Evolutionary conservation across 2,113 vertebrate genomes (phyloP).

Genomic region (Coregonus clupeaformis): DNA sequence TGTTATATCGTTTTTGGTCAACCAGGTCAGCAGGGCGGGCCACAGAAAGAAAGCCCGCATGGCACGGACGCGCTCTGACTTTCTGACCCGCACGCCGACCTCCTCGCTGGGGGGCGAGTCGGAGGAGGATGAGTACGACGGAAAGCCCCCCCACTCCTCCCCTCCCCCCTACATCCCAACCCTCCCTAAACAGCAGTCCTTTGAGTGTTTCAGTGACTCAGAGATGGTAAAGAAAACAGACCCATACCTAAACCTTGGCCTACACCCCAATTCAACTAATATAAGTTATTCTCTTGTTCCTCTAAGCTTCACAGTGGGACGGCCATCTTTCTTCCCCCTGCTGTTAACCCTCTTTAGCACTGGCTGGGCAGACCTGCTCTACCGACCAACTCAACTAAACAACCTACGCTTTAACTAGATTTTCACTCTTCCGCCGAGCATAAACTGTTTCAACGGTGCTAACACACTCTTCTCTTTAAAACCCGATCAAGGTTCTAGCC

Average conservation of each 20-base stretch:
- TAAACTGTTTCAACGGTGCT: neutral
- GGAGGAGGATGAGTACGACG: conserved; percentile 91
- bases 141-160: conserved; percentile 78
- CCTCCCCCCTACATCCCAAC: conserved; percentile 76
- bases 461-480: conserved; percentile 3
- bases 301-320: conserved; percentile 36
- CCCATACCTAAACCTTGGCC: conserved; percentile 40
- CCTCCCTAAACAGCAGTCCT: conserved; percentile 79
- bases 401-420: conserved; percentile 19
- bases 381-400: conserved; percentile 40
- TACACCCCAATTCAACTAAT: neutral
- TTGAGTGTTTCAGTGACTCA: conserved; percentile 97
- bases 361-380: conserved; percentile 69
- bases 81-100: conserved; percentile 94
- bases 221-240: conserved; percentile 92
- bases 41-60: conserved; percentile 99
- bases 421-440: neutral
- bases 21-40: conserved; percentile 80
- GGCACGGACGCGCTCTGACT: conserved; percentile 98
- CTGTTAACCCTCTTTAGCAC: conserved; percentile 79
- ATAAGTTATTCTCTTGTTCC: too few relatives aligned
- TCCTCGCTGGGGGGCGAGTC: conserved; percentile 88
- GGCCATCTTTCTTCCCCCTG: conserved; percentile 55
- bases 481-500: conserved; percentile 48
- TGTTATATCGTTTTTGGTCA: conserved; percentile 73